phyloP scores from a whole-genome alignment of 2,888 invertebrate genomes.

The Chydorus sphaericus region DNA sequence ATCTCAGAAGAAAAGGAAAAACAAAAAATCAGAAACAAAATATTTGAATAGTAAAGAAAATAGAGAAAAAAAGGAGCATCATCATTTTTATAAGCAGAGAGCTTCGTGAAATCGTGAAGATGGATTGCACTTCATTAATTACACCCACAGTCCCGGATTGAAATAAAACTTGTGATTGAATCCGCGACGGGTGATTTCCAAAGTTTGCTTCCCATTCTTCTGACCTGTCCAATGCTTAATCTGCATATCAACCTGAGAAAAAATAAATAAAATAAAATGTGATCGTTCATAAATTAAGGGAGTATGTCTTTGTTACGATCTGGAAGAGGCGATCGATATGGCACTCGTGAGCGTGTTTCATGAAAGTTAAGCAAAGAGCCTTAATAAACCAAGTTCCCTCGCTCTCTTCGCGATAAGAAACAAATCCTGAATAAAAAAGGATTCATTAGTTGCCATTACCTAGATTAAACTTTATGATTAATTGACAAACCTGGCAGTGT shows the following conservation, averaged over 20 bases:
- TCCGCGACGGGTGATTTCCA: constrained; percentile 46
- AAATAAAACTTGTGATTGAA: constrained; percentile 47
- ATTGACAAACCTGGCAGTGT: constrained; percentile 38
- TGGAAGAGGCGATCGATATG: constrained; percentile 49
- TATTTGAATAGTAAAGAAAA: too few species aligned
- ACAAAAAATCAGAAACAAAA: too few species aligned
- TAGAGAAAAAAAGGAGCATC: too few species aligned
- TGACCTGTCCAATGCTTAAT: constrained; percentile 31
- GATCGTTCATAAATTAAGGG: too few species aligned
- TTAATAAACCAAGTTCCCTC: constrained; percentile 57
- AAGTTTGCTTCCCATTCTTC: constrained; percentile 39
- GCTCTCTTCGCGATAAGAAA: constrained; percentile 40
- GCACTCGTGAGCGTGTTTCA: constrained; percentile 43
- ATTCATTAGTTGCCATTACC: not conserved
- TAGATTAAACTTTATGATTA: not conserved
- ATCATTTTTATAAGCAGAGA: too few species aligned
- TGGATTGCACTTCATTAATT: too few species aligned
- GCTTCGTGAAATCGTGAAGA: too few species aligned
- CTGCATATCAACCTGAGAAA: constrained; percentile 30
- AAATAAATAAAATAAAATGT: too few species aligned
- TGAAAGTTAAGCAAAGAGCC: constrained; percentile 47
- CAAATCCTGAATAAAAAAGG: constrained; percentile 33
- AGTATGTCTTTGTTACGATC: too few species aligned
- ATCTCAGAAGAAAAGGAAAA: too few species aligned
- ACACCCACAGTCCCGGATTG: constrained; percentile 46